Base-by-base conservation (phyloP, 2,113 vertebrate species). In the Haplotaxodon microlepis region DNA sequence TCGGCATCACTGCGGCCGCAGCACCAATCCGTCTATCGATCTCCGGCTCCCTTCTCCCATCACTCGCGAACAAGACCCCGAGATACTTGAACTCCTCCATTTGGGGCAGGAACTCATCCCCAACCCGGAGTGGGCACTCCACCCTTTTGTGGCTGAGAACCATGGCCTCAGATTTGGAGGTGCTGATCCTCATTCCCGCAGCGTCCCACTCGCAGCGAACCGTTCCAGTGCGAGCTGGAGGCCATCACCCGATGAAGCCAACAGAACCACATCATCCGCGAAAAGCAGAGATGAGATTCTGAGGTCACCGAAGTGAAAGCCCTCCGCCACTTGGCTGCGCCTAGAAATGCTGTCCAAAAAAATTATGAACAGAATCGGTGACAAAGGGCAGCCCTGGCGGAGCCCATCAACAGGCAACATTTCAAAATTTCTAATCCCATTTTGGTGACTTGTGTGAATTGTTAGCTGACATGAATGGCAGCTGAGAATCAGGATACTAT, bases 301-400 rank as follows among this genome's bases (percentile, higher is more conserved):
- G 0, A 51, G 47, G 0, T 0, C 47, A 51, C 47, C 4, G 0
- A 51, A 51, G 47, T 1, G 47, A 51, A 51, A 51, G 47, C 8
- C 17, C 8, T 51, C 47, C 17, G 17, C 17, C 47, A 51, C 17
- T 19, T 51, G 47, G 47, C 17, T 9, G 1, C 3, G 47, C 17
- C 17, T 51, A 51, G 4, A 51, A 51, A 19, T 51, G 4, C 50
- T n/a, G 50, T 51, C 50, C 50, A 51, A 0, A 51, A 51, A 2
- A 51, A 51, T 51, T 51, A n/a, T 51, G 50, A 51, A 51, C 50
- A n/a, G 50, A 51, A n/a, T 3, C 1, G 17, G 50, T 10, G 50
- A 51, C 5, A 51, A n/a, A 51, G 50, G 50, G 50, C 17, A 51
- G 17, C 17, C 4, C 17, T 51, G 17, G 50, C 2, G 0, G 17